phyloP scores from a whole-genome alignment of 2,797 vertebrate genomes.

The Alosa sapidissima region DNA sequence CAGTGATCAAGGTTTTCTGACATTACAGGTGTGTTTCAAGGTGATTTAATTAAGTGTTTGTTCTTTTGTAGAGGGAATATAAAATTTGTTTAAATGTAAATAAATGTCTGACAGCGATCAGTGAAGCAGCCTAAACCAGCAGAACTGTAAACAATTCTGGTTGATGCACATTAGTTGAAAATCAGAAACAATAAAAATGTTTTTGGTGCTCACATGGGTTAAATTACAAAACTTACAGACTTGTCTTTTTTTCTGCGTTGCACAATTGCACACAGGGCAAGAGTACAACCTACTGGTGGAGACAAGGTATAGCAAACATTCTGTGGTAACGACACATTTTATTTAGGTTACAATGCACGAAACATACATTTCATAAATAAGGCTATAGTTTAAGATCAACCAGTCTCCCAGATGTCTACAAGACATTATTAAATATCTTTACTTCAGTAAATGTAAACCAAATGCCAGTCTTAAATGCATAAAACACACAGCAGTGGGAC shows the following conservation, averaged over 20 bases:
- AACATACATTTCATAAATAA: conserved; percentile 1
- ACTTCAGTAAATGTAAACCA: neutral
- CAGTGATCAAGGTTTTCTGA: neutral
- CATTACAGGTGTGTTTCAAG: neutral
- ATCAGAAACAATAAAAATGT: neutral
- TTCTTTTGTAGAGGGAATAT: neutral
- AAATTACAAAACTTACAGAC: neutral
- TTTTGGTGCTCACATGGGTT: neutral
- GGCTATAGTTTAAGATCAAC: neutral
- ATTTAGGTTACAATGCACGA: neutral
- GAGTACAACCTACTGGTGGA: neutral
- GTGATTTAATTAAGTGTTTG: neutral
- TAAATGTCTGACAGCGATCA: neutral
- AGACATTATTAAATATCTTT: conserved; percentile 15
- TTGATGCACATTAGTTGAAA: neutral
- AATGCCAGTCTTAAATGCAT: neutral
- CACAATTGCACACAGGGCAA: neutral
- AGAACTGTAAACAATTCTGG: neutral
- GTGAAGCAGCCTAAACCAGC: neutral
- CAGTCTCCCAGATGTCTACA: neutral
- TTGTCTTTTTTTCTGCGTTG: neutral
- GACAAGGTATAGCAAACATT: neutral
- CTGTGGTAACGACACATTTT: conserved; percentile 2
- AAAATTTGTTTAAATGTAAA: neutral
- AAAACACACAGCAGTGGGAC: neutral